These are phyloP conservation scores for Leucoraja ocellata DNA, from an alignment of 2,797 vertebrate genomes.

Conservation along the genomic window DNA sequence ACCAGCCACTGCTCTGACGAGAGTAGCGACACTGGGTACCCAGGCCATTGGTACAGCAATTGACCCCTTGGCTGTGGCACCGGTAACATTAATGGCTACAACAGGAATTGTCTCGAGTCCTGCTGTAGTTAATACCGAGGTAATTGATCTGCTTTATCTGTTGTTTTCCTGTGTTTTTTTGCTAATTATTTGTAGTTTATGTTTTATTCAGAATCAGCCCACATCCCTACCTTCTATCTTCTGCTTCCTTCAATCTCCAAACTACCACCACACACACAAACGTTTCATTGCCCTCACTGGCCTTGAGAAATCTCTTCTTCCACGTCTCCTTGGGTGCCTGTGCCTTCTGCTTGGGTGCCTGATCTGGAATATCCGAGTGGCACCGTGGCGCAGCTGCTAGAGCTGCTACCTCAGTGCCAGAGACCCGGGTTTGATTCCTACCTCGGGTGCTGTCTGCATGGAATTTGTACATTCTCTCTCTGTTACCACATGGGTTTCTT, in stretches of 20 bases:
- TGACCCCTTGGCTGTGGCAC: constrained; percentile 15
- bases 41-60: constrained; percentile 8
- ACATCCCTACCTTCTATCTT: neutral
- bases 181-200: neutral
- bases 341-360: neutral
- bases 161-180: neutral
- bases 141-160: neutral
- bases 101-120: constrained; percentile 28
- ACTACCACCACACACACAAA: neutral
- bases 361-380: too few species aligned
- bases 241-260: too few species aligned
- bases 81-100: constrained; percentile 18
- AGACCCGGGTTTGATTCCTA: too few species aligned
- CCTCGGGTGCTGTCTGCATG: too few species aligned
- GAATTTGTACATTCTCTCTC: too few species aligned
- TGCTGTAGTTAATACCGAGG: constrained; percentile 18
- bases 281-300: neutral
- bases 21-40: constrained; percentile 23
- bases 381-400: too few species aligned
- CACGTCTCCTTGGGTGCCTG: neutral
- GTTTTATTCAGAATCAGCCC: neutral
- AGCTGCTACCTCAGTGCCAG: too few species aligned
- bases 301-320: neutral
- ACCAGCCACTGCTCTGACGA: constrained; percentile 30
- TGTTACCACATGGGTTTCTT: too few species aligned